Evolutionary conservation across 1,140 invertebrate genomes (phyloP), one percentile per base, ranked within the genome.

Genomic region (Bathynomus jamesi): DNA sequence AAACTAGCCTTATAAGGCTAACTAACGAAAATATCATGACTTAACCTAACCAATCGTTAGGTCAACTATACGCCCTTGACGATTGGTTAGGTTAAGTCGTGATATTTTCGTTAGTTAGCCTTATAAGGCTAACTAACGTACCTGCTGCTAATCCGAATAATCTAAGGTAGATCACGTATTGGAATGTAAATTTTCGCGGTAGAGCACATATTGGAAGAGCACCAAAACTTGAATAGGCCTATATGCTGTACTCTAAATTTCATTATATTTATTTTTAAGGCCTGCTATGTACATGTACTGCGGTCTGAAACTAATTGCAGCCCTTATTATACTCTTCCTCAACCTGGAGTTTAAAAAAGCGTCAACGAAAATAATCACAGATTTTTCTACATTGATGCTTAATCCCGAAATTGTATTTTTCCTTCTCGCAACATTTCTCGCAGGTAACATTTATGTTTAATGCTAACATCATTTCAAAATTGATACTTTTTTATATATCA

Each of bases 221-320:
- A n/a, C n/a, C n/a, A n/a, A n/a, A n/a, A n/a, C n/a, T n/a, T n/a
- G n/a, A n/a, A n/a, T n/a, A n/a, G n/a, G n/a, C n/a, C n/a, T n/a
- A n/a, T n/a, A n/a, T n/a, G 7, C 27, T 28, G 7, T 27, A 64
- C 7, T 21, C 25, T 25, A 8, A 64, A 27, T 1, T 10, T 64
- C 27, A 64, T 27, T 27, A 64, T 21, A 21, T 17, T 64, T 32
- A 32, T 70, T 27, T 21, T 46, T 29, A 30, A 71, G 89, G 76
- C 90, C 91, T 21, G 89, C 91, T 24, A 92, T 93, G 82, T 91
- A 90, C 81, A 80, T 92, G 61, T 93, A 92, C 80, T 89, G 89
- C 25, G 84, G 83, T 4, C 79, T 93, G 68, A 90, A 91, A 80
- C 82, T 90, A 0, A 78, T 87, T 4, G 88, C 87, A 21, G 89